Conservation (phyloP, 1,140 invertebrate species). For the Bombus affinis region DNA sequence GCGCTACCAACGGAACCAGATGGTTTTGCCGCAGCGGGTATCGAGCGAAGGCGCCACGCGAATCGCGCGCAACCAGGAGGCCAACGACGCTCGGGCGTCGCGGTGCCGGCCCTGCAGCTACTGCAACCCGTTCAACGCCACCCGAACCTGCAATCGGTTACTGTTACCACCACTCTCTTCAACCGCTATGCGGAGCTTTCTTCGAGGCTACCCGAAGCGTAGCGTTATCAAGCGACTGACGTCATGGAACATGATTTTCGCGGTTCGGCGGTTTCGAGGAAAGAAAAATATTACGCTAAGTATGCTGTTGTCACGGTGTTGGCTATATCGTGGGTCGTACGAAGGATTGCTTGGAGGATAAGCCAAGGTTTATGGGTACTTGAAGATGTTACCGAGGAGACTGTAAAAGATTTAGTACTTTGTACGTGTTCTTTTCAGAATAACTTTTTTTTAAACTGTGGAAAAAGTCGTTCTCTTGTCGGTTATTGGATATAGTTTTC, state of each 20-base stretch:
- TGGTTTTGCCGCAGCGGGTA: conserved; percentile 60
- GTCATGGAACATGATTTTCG: background rate
- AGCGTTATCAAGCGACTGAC: background rate
- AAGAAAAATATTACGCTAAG: too few species aligned
- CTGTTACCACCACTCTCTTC: background rate
- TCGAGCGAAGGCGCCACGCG: conserved; percentile 58
- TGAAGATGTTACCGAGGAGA: too few species aligned
- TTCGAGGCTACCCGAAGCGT: background rate
- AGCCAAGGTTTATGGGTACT: too few species aligned
- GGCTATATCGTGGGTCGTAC: too few species aligned
- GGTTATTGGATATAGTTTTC: too few species aligned
- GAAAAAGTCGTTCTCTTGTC: too few species aligned
- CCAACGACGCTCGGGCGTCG: conserved; percentile 52
- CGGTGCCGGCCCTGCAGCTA: conserved; percentile 60
- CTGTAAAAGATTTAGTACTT: too few species aligned
- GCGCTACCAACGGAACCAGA: conserved; percentile 46
- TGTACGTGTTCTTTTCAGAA: too few species aligned
- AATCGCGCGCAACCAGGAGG: conserved; percentile 41
- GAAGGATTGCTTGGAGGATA: too few species aligned
- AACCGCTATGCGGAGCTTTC: background rate
- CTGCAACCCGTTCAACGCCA: conserved; percentile 41
- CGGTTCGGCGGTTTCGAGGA: too few species aligned
- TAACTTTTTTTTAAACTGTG: too few species aligned
- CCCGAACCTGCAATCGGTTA: conserved; percentile 10
- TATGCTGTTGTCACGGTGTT: too few species aligned